A percentile compares a stretch with the other conserved stretches of the same genome.
phyloP scores from a whole-genome alignment of 2,888 invertebrate species.

The Agrilus cyanescens region DNA sequence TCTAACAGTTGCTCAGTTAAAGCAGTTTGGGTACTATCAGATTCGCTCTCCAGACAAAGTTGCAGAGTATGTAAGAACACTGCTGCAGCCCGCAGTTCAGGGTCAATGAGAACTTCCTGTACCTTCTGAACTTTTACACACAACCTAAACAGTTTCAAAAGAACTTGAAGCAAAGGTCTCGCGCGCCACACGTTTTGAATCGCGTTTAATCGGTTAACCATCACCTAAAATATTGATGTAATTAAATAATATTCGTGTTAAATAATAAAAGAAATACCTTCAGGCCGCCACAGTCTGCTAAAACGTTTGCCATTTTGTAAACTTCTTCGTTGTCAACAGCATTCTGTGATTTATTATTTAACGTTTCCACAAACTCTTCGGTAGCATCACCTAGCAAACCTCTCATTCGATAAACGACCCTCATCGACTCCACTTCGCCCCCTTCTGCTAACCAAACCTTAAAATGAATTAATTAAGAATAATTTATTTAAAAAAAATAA shows the following conservation, averaged over 20 bases:
- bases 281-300: slow-evolving; percentile 68
- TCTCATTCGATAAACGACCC: slow-evolving; percentile 94
- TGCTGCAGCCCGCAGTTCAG: slow-evolving; percentile 71
- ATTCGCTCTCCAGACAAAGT: slow-evolving; percentile 52
- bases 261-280: slow-evolving; percentile 30
- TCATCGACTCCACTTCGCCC: slow-evolving; percentile 90
- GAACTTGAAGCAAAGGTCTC: slow-evolving; percentile 74
- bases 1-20: slow-evolving; percentile 85
- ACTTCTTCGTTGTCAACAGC: slow-evolving; percentile 89
- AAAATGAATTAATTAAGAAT: slow-evolving; percentile 9
- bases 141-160: slow-evolving; percentile 78
- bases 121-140: slow-evolving; percentile 85
- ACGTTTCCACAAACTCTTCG: slow-evolving; percentile 94
- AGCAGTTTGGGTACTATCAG: slow-evolving; percentile 59
- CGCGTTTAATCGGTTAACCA: slow-evolving; percentile 74
- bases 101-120: slow-evolving; percentile 78
- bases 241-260: slow-evolving; percentile 2
- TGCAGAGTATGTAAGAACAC: slow-evolving; percentile 77
- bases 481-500: background rate
- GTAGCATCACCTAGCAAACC: slow-evolving; percentile 96
- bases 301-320: slow-evolving; percentile 78
- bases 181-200: slow-evolving; percentile 80
- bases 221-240: slow-evolving; percentile 45
- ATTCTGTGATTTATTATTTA: slow-evolving; percentile 75
- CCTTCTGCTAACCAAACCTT: slow-evolving; percentile 84